Percentiles rank a stretch among this genome's conserved stretches.
phyloP scores from a whole-genome alignment of 1,140 invertebrate genomes.

The Xylocopa sonorina region DNA sequence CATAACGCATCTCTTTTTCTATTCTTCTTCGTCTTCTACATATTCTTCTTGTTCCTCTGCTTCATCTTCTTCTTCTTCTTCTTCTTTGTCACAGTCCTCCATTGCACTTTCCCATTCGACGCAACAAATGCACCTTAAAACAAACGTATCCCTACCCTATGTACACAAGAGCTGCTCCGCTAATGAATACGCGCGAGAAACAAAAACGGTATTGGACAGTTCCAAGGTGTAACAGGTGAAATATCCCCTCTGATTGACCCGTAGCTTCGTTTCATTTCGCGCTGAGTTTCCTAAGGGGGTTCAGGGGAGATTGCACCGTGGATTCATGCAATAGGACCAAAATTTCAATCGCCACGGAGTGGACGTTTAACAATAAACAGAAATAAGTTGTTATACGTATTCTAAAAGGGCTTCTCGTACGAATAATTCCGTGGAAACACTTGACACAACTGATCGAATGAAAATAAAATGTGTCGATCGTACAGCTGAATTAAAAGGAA shows the following conservation, averaged over 20 bases:
- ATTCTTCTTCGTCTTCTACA: slow-evolving; percentile 13
- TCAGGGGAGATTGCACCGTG: slow-evolving; percentile 64
- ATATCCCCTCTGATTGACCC: neutral
- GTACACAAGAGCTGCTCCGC: slow-evolving; percentile 75
- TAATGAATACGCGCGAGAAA: slow-evolving; percentile 61
- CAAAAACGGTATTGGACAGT: slow-evolving; percentile 68
- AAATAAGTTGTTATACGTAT: neutral
- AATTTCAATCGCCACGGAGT: no score
- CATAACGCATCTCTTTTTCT: slow-evolving; percentile 16
- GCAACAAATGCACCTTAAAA: slow-evolving; percentile 81
- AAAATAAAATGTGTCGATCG: neutral
- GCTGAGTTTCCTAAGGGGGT: no score
- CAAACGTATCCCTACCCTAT: slow-evolving; percentile 78
- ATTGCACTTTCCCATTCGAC: slow-evolving; percentile 82
- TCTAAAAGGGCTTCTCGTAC: neutral
- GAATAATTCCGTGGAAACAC: neutral
- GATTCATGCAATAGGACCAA: no score
- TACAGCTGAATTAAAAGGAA: neutral
- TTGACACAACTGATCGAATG: neutral
- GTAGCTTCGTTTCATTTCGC: neutral
- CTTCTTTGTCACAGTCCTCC: slow-evolving; percentile 62
- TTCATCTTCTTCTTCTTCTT: neutral
- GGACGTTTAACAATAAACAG: neutral
- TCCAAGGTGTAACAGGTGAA: neutral
- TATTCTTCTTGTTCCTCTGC: neutral